These are phyloP conservation scores for Melozone crissalis DNA, from an alignment of 2,113 vertebrate genomes.

Conservation along the genomic window DNA sequence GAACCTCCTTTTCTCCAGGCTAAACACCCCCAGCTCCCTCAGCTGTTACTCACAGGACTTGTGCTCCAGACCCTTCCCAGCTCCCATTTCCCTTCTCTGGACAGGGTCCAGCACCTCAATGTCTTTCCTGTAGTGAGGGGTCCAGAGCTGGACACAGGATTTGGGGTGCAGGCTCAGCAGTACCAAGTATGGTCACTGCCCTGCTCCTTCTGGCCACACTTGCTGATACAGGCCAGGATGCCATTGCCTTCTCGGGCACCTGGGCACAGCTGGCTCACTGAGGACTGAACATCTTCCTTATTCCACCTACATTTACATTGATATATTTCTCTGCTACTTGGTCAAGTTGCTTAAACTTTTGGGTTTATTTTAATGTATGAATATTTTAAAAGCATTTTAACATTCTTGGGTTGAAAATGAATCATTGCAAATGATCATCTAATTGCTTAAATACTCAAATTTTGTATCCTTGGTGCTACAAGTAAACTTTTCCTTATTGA, in stretches of 20 bases:
- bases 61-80: neutral
- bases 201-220: neutral
- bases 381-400: neutral
- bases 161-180: neutral
- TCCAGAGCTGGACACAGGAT: neutral
- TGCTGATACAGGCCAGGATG: neutral
- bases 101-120: rapidly evolving
- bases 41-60: neutral
- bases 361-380: neutral
- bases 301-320: neutral
- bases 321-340: neutral
- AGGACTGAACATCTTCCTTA: neutral
- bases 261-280: neutral
- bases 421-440: neutral
- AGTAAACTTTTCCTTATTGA: neutral
- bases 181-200: rapidly evolving
- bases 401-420: neutral
- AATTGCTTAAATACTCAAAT: neutral
- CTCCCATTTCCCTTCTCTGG: neutral
- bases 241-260: neutral
- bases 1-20: neutral
- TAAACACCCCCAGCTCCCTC: neutral
- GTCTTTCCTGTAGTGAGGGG: rapidly evolving
- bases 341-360: neutral
- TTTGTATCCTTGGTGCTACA: neutral